Conservation (phyloP, 2,113 vertebrate genomes). For the Chascanopsetta lugubris region DNA sequence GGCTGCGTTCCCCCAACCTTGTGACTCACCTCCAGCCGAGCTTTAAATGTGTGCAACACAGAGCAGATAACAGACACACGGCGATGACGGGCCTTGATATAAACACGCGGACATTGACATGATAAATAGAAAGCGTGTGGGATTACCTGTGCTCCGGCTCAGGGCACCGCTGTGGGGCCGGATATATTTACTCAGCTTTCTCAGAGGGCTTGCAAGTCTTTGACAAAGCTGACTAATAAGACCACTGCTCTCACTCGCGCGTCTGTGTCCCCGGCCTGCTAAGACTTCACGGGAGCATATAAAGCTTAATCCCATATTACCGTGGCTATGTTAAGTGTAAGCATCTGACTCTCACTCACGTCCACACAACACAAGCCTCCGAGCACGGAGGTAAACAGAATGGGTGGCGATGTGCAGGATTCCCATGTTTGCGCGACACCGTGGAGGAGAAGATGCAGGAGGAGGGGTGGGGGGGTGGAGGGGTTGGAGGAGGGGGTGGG, state of each 20-base stretch:
- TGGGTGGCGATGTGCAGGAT: no score
- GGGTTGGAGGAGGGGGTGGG: conserved; percentile 13
- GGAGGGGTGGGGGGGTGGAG: conserved; percentile 9
- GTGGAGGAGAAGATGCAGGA: conserved; percentile 41
- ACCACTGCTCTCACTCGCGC: conserved; percentile 50
- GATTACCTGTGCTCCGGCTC: neutral
- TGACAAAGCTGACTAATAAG: conserved; percentile 59
- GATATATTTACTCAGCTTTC: conserved; percentile 44
- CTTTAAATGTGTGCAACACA: conserved; percentile 7
- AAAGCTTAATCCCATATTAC: conserved; percentile 71
- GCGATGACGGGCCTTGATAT: neutral
- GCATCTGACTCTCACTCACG: conserved; percentile 66
- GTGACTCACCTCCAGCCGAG: conserved; percentile 49
- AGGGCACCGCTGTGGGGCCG: neutral
- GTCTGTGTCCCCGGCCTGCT: conserved; percentile 44
- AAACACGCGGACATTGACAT: neutral
- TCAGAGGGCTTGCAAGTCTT: conserved; percentile 24
- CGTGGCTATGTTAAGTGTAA: conserved; percentile 77
- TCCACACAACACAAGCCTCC: conserved; percentile 68
- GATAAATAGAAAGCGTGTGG: neutral
- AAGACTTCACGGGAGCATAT: conserved; percentile 50
- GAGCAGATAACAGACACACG: conserved; percentile 6
- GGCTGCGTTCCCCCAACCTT: conserved; percentile 52
- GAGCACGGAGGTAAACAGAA: conserved; percentile 61
- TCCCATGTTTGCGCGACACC: no score